phyloP scores from a whole-genome alignment of 2,888 invertebrate genomes.

The Chrysopilus asiliformis region DNA sequence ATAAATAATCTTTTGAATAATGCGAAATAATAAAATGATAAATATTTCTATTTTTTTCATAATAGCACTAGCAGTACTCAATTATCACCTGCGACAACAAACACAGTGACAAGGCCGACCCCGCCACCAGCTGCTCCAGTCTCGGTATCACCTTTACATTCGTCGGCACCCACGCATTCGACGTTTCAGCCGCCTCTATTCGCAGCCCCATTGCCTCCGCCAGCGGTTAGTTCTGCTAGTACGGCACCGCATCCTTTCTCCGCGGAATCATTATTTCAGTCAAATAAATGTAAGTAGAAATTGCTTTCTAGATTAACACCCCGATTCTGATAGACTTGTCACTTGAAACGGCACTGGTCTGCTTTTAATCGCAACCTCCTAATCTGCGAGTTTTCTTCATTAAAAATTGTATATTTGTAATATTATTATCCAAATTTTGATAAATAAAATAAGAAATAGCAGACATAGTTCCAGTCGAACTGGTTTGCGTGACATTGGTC shows the following conservation, averaged over 20 bases:
- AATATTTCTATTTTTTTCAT: background rate
- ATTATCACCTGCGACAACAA: slow-evolving; percentile 38
- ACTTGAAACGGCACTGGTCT: no score
- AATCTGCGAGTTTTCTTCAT: no score
- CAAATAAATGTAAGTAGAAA: slow-evolving; percentile 55
- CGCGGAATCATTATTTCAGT: slow-evolving; percentile 75
- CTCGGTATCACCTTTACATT: slow-evolving; percentile 20
- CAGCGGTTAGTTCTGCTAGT: slow-evolving; percentile 31
- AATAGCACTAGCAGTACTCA: slow-evolving; percentile 26
- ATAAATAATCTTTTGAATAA: background rate
- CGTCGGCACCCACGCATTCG: slow-evolving; percentile 36
- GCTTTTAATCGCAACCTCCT: no score
- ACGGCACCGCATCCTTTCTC: slow-evolving; percentile 74
- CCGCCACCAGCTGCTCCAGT: slow-evolving; percentile 35
- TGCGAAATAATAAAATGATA: background rate
- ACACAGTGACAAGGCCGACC: slow-evolving; percentile 41
- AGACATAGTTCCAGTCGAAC: no score
- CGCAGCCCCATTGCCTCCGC: slow-evolving; percentile 47
- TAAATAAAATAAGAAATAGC: no score
- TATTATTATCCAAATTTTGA: no score
- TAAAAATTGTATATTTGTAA: no score
- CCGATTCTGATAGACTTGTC: no score
- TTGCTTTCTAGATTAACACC: no score
- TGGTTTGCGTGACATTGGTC: no score
- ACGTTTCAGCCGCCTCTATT: slow-evolving; percentile 52